Base-by-base conservation (phyloP, 1,140 invertebrate species). In the Plodia interpunctella region DNA sequence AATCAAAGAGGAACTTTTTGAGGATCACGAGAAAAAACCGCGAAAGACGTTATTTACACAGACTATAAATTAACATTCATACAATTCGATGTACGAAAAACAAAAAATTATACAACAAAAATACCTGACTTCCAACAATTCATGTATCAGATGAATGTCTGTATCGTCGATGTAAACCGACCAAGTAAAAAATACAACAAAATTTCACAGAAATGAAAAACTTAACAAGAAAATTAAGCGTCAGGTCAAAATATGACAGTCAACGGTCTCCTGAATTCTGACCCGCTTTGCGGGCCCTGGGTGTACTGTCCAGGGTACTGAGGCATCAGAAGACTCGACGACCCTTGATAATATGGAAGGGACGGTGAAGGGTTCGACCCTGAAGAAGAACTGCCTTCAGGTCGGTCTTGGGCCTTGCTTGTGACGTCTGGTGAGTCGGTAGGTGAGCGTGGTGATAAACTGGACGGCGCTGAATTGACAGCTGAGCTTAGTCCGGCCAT, bases 211-310 rank as follows among this genome's bases (percentile, higher is more conserved):
- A n/a, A n/a, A 25, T 25, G 21, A 63, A 49, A 57, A 30, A 70
- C 61, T 54, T 62, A 68, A 71, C 62, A 63, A 62, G 49, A n/a
- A 44, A 64, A 63, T 65, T 78, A 86, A 25, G 73, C 75, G 72
- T 94, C 93, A 92, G 94, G 94, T 96, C 95, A 97, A 92, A 96
- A 96, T 92, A 96, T 96, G 62, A 96, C 95, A 35, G 95, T 94
- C 10, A 96, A 84, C 0, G 96, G 95, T 74, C 95, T 91, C 58
- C 95, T 90, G 83, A 95, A 96, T 74, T 96, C 95, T 17, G 92
- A 90, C 25, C 88, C 82, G 35, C 71, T 78, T 66, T 91, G 91
- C 20, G 83, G 74, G 38, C 74, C 78, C 28, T 90, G 88, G 0
- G 91, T 81, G 75, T 93, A 93, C 71, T 92, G 93, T 9, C 91